Percentiles rank a stretch among this genome's conserved stretches.
Evolutionary conservation across 2,113 vertebrate species (phyloP).

Genomic region (Rana temporaria): DNA sequence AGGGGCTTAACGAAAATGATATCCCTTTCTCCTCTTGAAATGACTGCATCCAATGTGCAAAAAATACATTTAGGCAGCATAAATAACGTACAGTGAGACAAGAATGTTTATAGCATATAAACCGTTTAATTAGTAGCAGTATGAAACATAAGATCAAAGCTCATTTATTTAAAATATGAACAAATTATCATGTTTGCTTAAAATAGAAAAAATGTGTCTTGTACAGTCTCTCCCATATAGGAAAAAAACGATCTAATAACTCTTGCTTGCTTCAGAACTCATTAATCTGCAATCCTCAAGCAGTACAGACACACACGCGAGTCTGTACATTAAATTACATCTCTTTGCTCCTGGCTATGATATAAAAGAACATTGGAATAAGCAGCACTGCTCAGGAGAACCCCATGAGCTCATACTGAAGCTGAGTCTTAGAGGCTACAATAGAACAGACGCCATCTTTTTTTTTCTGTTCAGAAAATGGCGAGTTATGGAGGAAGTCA

Average conservation of each 20-base stretch:
- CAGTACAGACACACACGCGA: not conserved
- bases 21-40: not conserved
- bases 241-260: not conserved
- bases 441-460: slow-evolving; percentile 40
- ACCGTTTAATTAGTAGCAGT: not conserved
- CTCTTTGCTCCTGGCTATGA: slow-evolving; percentile 6
- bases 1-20: not conserved
- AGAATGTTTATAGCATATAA: not conserved
- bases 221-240: not conserved
- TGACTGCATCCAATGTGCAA: not conserved
- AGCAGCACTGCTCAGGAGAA: not conserved
- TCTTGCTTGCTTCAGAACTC: not conserved
- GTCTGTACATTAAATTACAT: slow-evolving; percentile 28
- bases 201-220: not conserved
- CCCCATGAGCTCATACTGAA: not conserved
- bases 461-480: slow-evolving; percentile 1
- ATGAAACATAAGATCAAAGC: not conserved
- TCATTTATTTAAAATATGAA: not conserved
- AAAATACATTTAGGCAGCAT: not conserved
- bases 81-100: not conserved
- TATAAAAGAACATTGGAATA: not conserved
- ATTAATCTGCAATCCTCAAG: slow-evolving; percentile 21
- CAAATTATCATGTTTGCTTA: not conserved
- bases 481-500: not conserved
- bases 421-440: not conserved